Percentiles rank a stretch among this genome's conserved stretches.
Conservation (phyloP, 2,888 invertebrate genomes). For the Tigriopus californicus region DNA sequence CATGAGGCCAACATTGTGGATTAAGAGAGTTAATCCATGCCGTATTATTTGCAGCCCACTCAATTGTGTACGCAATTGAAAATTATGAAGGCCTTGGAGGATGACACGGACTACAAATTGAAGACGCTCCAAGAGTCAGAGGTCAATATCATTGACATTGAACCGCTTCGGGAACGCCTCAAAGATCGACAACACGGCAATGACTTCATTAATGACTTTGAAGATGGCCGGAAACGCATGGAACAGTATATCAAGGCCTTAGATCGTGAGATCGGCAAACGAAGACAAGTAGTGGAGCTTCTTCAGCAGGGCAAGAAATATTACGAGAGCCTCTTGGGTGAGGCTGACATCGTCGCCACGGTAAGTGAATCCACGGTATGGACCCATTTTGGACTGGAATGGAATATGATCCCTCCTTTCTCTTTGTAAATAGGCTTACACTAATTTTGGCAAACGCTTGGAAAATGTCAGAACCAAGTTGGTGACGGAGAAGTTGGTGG, state of each 20-base stretch:
- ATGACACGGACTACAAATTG: conserved; percentile 50
- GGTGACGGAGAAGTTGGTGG: conserved; percentile 25
- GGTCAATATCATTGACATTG: conserved; percentile 35
- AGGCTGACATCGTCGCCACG: conserved; percentile 86
- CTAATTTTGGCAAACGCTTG: conserved; percentile 29
- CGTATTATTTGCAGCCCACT: conserved; percentile 36
- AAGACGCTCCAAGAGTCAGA: conserved; percentile 45
- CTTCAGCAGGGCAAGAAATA: conserved; percentile 63
- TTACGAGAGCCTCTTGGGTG: conserved; percentile 70
- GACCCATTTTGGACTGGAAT: too few relatives aligned
- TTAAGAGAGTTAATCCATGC: too few relatives aligned
- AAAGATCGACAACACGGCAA: conserved; percentile 63
- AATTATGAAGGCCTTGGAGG: conserved; percentile 49
- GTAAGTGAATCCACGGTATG: conserved; percentile 40
- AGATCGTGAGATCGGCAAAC: conserved; percentile 58
- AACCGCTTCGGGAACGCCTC: conserved; percentile 18
- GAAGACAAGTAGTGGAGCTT: conserved; percentile 52
- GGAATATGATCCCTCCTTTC: too few relatives aligned
- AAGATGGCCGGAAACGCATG: conserved; percentile 54
- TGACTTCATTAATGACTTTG: conserved; percentile 68
- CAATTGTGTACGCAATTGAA: conserved; percentile 53
- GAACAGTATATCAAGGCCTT: conserved; percentile 60
- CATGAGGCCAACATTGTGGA: too few relatives aligned
- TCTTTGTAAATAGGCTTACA: conserved; percentile 27
- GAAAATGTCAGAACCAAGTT: conserved; percentile 26